These are phyloP conservation scores for Bufo gargarizans DNA, from an alignment of 2,113 vertebrate species.

Conservation along the genomic window DNA sequence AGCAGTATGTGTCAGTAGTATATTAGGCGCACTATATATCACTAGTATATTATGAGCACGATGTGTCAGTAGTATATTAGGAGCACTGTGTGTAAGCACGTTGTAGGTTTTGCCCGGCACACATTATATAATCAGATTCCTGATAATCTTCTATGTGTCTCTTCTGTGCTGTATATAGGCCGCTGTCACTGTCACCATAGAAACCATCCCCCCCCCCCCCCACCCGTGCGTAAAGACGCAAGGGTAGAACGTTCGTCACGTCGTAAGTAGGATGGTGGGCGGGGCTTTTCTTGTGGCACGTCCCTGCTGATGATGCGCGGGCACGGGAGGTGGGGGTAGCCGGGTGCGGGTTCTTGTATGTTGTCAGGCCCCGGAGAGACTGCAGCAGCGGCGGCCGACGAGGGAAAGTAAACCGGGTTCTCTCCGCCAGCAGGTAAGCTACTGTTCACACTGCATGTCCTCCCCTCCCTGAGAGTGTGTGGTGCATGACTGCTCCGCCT, in stretches of 20 bases:
- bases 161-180: background rate
- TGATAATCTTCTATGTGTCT: background rate
- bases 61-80: no score
- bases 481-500: background rate
- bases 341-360: background rate
- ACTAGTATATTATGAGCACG: no score
- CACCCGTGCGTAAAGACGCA: constrained; percentile 19
- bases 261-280: background rate
- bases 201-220: background rate
- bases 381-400: background rate
- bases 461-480: background rate
- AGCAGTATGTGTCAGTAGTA: no score
- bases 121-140: no score
- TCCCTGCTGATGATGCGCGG: background rate
- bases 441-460: background rate
- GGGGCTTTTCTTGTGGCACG: background rate
- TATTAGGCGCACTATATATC: no score
- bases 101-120: no score
- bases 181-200: background rate
- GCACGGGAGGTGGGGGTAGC: background rate
- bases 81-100: no score
- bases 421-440: background rate
- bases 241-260: background rate
- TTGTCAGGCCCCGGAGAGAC: constrained; percentile 9
- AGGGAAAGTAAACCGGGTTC: background rate